These are phyloP conservation scores for Apocheima hispidaria DNA, from an alignment of 2,888 invertebrate species.

Conservation along the genomic window DNA sequence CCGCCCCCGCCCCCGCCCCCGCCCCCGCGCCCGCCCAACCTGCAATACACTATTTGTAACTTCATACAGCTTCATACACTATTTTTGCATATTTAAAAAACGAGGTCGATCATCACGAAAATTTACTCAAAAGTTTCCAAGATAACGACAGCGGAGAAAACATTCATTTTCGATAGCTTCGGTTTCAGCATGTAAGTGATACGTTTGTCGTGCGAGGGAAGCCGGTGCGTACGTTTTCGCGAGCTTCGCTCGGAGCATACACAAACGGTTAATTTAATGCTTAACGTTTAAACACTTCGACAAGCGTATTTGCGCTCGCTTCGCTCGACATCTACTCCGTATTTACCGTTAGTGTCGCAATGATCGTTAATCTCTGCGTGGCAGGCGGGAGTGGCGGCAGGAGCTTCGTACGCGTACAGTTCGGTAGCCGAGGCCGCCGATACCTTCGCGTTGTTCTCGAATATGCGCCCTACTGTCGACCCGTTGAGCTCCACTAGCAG, in stretches of 20 bases:
- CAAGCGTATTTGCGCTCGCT: not conserved
- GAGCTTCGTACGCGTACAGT: slow-evolving; percentile 90
- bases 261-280: too few species aligned
- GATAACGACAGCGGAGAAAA: too few species aligned
- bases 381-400: slow-evolving; percentile 34
- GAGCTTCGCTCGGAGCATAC: too few species aligned
- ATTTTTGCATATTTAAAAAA: not conserved
- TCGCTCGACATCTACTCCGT: not conserved
- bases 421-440: slow-evolving; percentile 81
- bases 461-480: slow-evolving; percentile 88
- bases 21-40: slow-evolving; percentile 52
- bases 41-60: slow-evolving; percentile 12
- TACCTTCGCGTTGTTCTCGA: slow-evolving; percentile 84
- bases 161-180: too few species aligned
- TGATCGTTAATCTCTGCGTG: slow-evolving; percentile 17
- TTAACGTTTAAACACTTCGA: too few species aligned
- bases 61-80: not conserved
- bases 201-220: too few species aligned
- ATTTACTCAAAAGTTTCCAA: too few species aligned
- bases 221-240: too few species aligned
- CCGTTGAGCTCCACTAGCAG: slow-evolving; percentile 90
- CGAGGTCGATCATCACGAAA: too few species aligned
- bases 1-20: slow-evolving; percentile 60
- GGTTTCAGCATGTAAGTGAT: too few species aligned
- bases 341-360: slow-evolving; percentile 30